Evolutionary conservation across 2,888 invertebrate genomes (phyloP), one percentile per base, ranked within the genome.

Genomic region (Amblyteles armatorius): DNA sequence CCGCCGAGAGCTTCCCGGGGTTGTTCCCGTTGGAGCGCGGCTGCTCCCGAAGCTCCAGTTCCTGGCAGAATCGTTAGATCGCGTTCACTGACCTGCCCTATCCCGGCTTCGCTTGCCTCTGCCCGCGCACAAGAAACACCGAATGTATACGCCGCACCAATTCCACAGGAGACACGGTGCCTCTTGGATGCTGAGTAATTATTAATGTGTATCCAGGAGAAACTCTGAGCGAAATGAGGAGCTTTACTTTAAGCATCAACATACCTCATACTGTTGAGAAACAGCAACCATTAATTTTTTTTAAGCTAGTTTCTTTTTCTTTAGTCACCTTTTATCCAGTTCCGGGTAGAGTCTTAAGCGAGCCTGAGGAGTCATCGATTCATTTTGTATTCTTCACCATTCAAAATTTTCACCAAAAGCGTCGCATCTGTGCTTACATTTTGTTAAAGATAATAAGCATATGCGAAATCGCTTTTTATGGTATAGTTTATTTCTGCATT

Each of bases 71-170:
- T 57, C 22, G 85, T 87, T 87, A 89, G 88, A 87, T 85, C 85
- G 89, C 92, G 91, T 92, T 92, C 91, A 91, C 91, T 92, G 92
- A 92, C 92, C 92, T 91, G 90, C 88, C 91, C 89, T 89, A 87
- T 44, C 83, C 87, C 84, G 87, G 86, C 77, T 52, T 48, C 48
- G 69, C 81, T 81, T 63, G 52, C 71, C 84, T 68, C 40, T 57
- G 40, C 52, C 69, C 40, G 60, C 50, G 36, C 52, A 48, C 11
- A 72, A 33, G 13, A 48, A 29, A 48, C 57, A 13, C 13, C 13
- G 19, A 48, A 48, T 29, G 29, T n/a, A 36, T 29, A 29, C 26
- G 29, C 48, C 57, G 11, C 22, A 26, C 26, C 11, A 22, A 55
- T 9, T 6, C 11, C 1, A 9, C 3, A 26, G 26, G 19, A 55